Evolutionary conservation across 2,888 invertebrate genomes (phyloP), one percentile per base, ranked within the genome.

Genomic region (Campoplex nolae): DNA sequence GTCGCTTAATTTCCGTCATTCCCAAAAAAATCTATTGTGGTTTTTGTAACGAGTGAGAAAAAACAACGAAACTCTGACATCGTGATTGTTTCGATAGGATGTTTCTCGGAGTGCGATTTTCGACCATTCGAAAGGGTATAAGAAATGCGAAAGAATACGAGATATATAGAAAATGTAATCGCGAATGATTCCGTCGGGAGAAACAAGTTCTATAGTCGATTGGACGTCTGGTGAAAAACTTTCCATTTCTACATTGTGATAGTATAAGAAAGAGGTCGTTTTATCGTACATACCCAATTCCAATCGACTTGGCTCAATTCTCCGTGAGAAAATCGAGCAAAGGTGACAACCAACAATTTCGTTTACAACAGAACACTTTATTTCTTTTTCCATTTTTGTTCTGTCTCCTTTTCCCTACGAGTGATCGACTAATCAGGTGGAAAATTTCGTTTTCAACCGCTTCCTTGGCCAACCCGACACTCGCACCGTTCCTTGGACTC

Each of bases 371-470:
- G 58, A 56, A 67, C 56, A 28, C 42, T 56, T 54, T 38, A 56
- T 56, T 54, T 56, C 42, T 28, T 16, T 45, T 48, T 7, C 28
- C 9, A 23, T 13, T 28, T 71, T 48, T 48, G 32, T 71, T 32
- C 23, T 23, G 28, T 71, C 70, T 71, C 32, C 32, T 13, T 71
- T 23, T 51, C 77, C 51, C 65, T 28, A n/a, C 79, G 45, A 70
- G 56, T 73, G 86, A 38, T 68, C 81, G 88, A 88, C 89, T 90
- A 90, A 91, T 90, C 90, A 89, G 80, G 83, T 86, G 85, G 85
- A 88, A 91, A 90, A 90, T 90, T 90, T 86, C 89, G 85, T 87
- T 85, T 86, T 87, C 87, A 75, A 71, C 77, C 76, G 76, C 78
- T 78, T 84, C 48, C 79, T 58, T 48, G 58, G 18, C 38, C 48